Conservation (phyloP, 1,140 invertebrate genomes). For the Hermatobates lingyangjiaoensis region DNA sequence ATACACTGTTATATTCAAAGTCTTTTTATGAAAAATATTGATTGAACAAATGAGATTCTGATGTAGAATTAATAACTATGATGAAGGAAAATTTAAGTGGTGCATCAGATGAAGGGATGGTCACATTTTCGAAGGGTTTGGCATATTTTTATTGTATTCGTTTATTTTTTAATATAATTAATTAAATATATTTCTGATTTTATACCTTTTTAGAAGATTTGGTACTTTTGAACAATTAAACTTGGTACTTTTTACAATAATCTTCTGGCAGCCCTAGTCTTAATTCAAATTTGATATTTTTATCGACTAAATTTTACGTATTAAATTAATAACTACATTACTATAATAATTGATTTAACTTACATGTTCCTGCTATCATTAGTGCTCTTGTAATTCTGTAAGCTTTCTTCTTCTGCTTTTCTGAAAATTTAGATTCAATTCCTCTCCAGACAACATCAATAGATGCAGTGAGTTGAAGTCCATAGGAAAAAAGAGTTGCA, state of each 20-base stretch:
- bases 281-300: no score
- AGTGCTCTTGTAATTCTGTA: slow-evolving; percentile 8
- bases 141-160: no score
- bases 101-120: no score
- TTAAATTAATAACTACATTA: background rate
- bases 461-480: slow-evolving; percentile 86
- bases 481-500: slow-evolving; percentile 80
- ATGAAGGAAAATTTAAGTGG: background rate
- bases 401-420: background rate
- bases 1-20: no score
- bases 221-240: no score
- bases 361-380: slow-evolving; percentile 14
- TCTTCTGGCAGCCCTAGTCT: no score
- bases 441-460: slow-evolving; percentile 74
- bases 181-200: no score
- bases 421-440: slow-evolving; percentile 24
- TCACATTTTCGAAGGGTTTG: no score
- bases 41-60: no score
- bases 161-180: background rate
- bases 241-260: no score
- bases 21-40: background rate
- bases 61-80: no score
- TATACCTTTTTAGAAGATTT: no score
- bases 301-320: background rate
- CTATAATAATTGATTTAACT: background rate